Evolutionary conservation across 2,888 invertebrate species (phyloP).

Genomic region (Taphrorychus bicolor): DNA sequence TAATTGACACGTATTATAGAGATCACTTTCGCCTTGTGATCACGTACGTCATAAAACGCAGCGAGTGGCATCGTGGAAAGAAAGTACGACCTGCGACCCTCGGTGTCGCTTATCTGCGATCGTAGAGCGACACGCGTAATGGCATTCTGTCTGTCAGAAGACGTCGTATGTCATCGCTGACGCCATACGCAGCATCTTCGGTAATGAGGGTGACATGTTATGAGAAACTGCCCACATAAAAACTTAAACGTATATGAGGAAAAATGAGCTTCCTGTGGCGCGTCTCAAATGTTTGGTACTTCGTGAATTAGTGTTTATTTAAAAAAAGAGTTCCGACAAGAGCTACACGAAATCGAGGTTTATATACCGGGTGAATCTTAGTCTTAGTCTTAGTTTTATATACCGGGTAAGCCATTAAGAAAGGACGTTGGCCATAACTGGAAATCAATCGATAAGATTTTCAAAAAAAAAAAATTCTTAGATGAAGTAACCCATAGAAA

Average conservation of each 20-base stretch:
- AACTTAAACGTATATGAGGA: background rate
- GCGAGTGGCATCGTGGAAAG: slow-evolving; percentile 49
- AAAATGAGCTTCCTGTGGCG: slow-evolving; percentile 15
- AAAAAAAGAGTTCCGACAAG: too few species aligned
- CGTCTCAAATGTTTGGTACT: background rate
- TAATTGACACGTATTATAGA: background rate
- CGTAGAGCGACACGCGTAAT: slow-evolving; percentile 57
- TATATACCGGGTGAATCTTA: too few species aligned
- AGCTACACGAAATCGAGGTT: too few species aligned
- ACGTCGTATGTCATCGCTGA: slow-evolving; percentile 24
- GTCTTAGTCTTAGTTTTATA: too few species aligned
- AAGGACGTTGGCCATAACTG: too few species aligned
- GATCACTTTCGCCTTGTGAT: slow-evolving; percentile 13
- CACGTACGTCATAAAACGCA: slow-evolving; percentile 28
- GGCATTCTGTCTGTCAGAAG: slow-evolving; percentile 55
- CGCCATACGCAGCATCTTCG: slow-evolving; percentile 29
- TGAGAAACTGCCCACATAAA: slow-evolving; percentile 6
- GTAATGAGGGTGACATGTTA: slow-evolving; percentile 13
- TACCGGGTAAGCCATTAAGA: too few species aligned
- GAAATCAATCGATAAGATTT: too few species aligned
- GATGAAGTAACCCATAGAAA: too few species aligned
- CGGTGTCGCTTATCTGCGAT: slow-evolving; percentile 57
- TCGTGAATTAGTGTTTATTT: background rate
- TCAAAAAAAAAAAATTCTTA: too few species aligned
- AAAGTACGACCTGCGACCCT: slow-evolving; percentile 55